A percentile compares a stretch with the other conserved stretches of the same genome.
phyloP scores from a whole-genome alignment of 2,113 vertebrate species.

The Polypterus senegalus region DNA sequence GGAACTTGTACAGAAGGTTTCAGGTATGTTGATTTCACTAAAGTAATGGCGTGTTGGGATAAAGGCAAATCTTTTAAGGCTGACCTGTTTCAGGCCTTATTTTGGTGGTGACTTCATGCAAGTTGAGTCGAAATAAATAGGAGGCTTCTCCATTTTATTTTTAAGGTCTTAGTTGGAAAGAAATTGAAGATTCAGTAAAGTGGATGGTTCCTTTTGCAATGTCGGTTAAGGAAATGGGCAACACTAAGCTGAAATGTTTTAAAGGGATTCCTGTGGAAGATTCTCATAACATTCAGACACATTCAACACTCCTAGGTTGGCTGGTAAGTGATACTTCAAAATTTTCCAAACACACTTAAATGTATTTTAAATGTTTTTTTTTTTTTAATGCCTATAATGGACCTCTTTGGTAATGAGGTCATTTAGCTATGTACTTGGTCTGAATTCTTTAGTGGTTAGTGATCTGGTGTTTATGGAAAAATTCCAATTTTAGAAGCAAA shows the following conservation, averaged over 20 bases:
- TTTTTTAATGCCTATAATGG: too few species aligned
- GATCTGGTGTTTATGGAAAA: too few species aligned
- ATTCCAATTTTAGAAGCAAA: too few species aligned
- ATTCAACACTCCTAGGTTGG: conserved; percentile 67
- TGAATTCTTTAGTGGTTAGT: too few species aligned
- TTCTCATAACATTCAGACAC: conserved; percentile 87
- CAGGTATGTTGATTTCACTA: conserved; percentile 49
- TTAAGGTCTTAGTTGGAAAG: conserved; percentile 69
- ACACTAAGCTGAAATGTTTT: conserved; percentile 67
- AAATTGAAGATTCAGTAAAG: conserved; percentile 74
- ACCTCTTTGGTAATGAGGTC: too few species aligned
- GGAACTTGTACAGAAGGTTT: conserved; percentile 80
- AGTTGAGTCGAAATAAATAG: neutral
- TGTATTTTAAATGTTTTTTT: too few species aligned
- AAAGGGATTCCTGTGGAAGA: conserved; percentile 63
- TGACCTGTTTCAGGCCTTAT: too few species aligned
- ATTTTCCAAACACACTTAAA: too few species aligned
- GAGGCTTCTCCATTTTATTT: neutral
- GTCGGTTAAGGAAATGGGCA: conserved; percentile 66
- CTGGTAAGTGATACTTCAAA: conserved; percentile 55
- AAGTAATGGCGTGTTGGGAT: too few species aligned
- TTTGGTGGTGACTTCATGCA: too few species aligned
- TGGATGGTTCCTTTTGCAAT: conserved; percentile 92
- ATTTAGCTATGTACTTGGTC: too few species aligned
- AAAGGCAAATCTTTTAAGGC: too few species aligned